A percentile compares a stretch with the other conserved stretches of the same genome.
phyloP scores from a whole-genome alignment of 2,797 vertebrate species.

The Rhabdophis nuchalis region DNA sequence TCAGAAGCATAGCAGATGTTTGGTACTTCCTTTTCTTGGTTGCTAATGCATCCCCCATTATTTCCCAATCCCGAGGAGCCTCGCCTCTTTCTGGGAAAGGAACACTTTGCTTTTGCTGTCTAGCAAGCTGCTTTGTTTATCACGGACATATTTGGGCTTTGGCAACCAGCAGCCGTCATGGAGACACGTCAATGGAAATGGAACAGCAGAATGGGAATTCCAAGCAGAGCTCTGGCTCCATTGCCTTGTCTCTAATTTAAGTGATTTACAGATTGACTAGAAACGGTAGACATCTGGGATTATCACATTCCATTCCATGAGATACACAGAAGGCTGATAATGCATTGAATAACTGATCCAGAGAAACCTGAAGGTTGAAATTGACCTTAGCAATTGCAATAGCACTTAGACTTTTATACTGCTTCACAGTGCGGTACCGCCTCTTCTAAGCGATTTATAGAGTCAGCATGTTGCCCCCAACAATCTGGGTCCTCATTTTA shows the following conservation, averaged over 20 bases:
- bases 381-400: background rate
- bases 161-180: conserved; percentile 17
- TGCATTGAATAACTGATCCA: background rate
- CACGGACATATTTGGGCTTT: conserved; percentile 52
- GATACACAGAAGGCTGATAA: conserved; percentile 8
- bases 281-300: conserved; percentile 24
- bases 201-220: conserved; percentile 36
- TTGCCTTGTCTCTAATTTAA: conserved; percentile 22
- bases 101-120: conserved; percentile 44
- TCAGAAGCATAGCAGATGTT: conserved; percentile 47
- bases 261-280: conserved; percentile 31
- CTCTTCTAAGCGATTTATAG: background rate
- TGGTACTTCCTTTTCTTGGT: conserved; percentile 62
- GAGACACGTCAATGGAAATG: conserved; percentile 29
- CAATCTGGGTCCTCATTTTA: background rate
- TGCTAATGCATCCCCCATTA: conserved; percentile 48
- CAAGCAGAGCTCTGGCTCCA: conserved; percentile 39
- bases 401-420: background rate
- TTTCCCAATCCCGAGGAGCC: conserved; percentile 32
- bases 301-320: conserved; percentile 24
- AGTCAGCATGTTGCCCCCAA: background rate
- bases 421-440: background rate
- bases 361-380: background rate
- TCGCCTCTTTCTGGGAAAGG: conserved; percentile 26
- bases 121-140: conserved; percentile 43